Conservation (phyloP, 2,113 vertebrate species). For the Caranx melampygus region DNA sequence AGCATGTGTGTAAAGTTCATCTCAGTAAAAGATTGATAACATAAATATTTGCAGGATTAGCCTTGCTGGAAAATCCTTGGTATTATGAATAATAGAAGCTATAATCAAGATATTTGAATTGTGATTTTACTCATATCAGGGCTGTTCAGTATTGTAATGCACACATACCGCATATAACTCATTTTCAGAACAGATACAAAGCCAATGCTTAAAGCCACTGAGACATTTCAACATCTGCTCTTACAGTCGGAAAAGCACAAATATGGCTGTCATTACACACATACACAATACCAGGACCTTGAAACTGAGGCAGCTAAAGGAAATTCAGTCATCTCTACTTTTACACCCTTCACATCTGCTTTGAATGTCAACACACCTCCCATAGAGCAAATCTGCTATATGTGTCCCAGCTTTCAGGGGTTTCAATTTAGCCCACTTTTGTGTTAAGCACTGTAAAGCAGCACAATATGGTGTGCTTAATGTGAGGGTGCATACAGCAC, state of each 20-base stretch:
- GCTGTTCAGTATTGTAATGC: too few relatives aligned
- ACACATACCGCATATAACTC: too few relatives aligned
- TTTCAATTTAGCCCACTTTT: not conserved
- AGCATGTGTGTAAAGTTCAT: constrained; percentile 13
- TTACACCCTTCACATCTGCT: too few relatives aligned
- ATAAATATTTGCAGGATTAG: constrained; percentile 27
- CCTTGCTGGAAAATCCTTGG: constrained; percentile 25
- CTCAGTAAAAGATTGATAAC: constrained; percentile 46
- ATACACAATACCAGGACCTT: too few relatives aligned
- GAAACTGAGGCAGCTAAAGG: too few relatives aligned
- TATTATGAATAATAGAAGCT: too few relatives aligned
- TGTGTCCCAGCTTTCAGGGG: not conserved
- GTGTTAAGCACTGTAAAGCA: not conserved
- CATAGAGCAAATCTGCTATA: not conserved
- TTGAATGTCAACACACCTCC: too few relatives aligned
- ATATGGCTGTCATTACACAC: too few relatives aligned
- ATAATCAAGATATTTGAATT: not conserved
- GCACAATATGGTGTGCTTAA: not conserved
- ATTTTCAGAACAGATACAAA: not conserved
- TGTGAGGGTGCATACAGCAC: not conserved
- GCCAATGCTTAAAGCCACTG: too few relatives aligned
- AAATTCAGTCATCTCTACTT: too few relatives aligned
- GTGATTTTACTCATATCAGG: not conserved
- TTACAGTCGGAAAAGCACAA: too few relatives aligned
- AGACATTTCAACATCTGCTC: too few relatives aligned